Base-by-base conservation (phyloP, 2,888 invertebrate species). In the Aromia moschata region DNA sequence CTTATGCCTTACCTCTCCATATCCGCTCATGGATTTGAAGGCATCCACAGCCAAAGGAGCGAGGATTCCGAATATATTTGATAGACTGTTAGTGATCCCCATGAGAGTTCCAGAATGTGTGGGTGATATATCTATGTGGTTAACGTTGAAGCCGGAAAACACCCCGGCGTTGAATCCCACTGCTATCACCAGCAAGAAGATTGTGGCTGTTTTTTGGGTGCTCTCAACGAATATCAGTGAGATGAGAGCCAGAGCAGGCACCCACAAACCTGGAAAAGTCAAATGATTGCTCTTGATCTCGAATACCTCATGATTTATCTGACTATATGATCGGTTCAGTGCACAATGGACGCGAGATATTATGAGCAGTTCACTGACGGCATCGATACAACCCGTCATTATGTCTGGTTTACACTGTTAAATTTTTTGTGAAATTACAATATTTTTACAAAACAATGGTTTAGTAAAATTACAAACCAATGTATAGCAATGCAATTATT, bases 71-170 rank as follows among this genome's bases (percentile, higher is more conserved):
- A 90, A 89, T 4, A 92, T 81, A 70, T 91, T 92, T 0, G 90
- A 89, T 11, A 85, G 80, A 5, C 89, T 88, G 75, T 93, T 93
- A 1, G 92, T 92, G 69, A 93, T 87, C 3, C 93, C 93, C 92
- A 93, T 92, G 68, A 93, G 79, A 0, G 89, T 88, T 17, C 93
- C 93, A 2, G 93, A 90, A 76, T 89, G 91, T 76, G 91, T 91
- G 0, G 93, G 92, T 2, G 93, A 89, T 49, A 94, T 81, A 80
- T 94, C 93, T 65, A 94, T 90, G 74, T 93, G 93, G 65, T 92
- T 93, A 14, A 87, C 84, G 83, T 87, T 85, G 74, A 88, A 91
- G 2, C 93, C 93, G 49, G 89, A 87, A 67, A 89, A 91, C 51
- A 89, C 86, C 1, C 89, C 88, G 0, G 91, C 87, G 70, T 93